Evolutionary conservation across 2,797 vertebrate species (phyloP).

Genomic region (Psittacula derbiana): DNA sequence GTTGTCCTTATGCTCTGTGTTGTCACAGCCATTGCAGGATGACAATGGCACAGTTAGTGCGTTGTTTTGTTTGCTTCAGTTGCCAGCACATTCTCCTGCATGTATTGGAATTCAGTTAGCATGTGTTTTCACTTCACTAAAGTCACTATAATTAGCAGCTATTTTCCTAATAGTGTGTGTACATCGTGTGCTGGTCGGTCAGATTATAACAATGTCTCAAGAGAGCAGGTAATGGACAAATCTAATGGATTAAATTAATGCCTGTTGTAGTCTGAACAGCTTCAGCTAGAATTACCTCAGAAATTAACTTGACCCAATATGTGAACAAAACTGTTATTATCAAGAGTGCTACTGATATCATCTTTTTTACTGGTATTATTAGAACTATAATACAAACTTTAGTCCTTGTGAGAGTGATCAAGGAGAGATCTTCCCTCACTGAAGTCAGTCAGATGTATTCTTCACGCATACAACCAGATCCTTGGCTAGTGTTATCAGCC

Average conservation of each 20-base stretch:
- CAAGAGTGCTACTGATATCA: neutral
- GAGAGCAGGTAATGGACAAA: neutral
- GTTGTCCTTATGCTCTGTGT: neutral
- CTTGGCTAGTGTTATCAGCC: neutral
- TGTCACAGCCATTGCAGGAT: neutral
- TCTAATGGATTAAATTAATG: constrained; percentile 2
- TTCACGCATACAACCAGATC: neutral
- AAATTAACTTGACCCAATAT: neutral
- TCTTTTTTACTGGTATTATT: neutral
- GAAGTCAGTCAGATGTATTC: neutral
- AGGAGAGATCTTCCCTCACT: neutral
- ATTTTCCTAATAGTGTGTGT: neutral
- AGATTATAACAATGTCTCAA: neutral
- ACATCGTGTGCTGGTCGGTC: neutral
- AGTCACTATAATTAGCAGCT: neutral
- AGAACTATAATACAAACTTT: neutral
- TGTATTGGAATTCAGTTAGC: neutral
- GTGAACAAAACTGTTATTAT: neutral
- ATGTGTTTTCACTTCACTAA: neutral
- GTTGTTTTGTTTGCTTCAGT: neutral
- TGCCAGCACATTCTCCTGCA: neutral
- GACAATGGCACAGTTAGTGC: neutral
- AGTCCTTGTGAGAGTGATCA: neutral
- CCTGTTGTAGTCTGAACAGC: neutral
- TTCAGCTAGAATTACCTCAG: neutral